Conservation (phyloP, 2,888 invertebrate genomes). For the Melikaiella ostensackeni region DNA sequence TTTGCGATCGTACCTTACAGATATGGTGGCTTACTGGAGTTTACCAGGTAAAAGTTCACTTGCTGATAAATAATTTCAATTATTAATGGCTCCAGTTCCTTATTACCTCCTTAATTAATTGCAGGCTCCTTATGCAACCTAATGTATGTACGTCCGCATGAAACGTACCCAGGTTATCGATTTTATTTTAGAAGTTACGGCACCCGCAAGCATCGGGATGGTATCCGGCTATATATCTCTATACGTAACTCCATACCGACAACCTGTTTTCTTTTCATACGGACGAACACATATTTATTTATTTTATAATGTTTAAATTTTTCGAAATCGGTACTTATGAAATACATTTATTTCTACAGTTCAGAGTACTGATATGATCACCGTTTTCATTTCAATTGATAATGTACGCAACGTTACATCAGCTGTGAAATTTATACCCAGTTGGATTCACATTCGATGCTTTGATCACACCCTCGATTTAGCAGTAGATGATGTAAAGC, state of each 20-base stretch:
- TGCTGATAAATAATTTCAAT: neutral
- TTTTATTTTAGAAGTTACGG: too few species aligned
- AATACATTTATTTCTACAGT: neutral
- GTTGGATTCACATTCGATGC: slow-evolving; percentile 6
- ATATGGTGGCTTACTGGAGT: neutral
- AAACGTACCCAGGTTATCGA: too few species aligned
- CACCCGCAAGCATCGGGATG: too few species aligned
- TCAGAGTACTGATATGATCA: neutral
- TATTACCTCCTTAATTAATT: neutral
- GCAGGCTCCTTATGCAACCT: too few species aligned
- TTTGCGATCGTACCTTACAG: neutral
- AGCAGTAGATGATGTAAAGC: neutral
- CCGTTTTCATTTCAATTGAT: neutral
- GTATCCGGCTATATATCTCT: too few species aligned
- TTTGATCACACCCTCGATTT: slow-evolving; percentile 9
- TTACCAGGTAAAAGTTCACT: slow-evolving; percentile 4
- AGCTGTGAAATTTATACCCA: neutral
- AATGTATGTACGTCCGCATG: too few species aligned
- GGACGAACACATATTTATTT: too few species aligned
- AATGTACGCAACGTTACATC: neutral
- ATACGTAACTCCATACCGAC: too few species aligned
- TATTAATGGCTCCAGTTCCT: neutral
- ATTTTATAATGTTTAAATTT: too few species aligned
- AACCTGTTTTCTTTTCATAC: too few species aligned
- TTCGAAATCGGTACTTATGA: too few species aligned